Base-by-base conservation (phyloP, 2,113 vertebrate genomes). In the Gambusia holbrooki region DNA sequence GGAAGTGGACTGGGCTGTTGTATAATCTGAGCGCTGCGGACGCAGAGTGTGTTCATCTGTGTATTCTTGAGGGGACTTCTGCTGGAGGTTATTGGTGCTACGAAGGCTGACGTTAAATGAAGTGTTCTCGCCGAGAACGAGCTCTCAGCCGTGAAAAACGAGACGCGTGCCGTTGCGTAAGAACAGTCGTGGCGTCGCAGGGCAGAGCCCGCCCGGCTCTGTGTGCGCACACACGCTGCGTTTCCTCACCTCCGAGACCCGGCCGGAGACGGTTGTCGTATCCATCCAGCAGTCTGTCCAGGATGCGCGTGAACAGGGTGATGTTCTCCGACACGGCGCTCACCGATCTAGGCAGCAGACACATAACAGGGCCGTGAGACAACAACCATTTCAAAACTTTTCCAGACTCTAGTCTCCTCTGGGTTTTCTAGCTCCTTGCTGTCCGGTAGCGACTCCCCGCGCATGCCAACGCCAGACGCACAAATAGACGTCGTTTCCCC, bases 231-330 rank as follows among this genome's bases (percentile, higher is more conserved):
- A 51, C 42, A 40, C 13, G 5, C 12, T 69, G 7, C 10, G 5
- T 73, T 75, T 88, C 80, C 94, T 97, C 95, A 99, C 98, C 98
- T 95, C 97, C 98, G 62, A 99, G 94, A 93, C 98, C 98, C 83
- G 98, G 98, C 91, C 98, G 96, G 73, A 99, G 96, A 48, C 98
- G 97, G 94, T 99, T 99, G 94, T 99, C 98, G 54, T 99, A 99
- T 84, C 97, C 97, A 90, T 99, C 98, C 92, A 99, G 94, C 72
- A 99, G 96, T 92, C 97, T 96, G 95, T 99, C 98, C 90, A 99
- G 95, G 94, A 99, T 99, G 88, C 96, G 96, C 65, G 98, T 99
- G 88, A 99, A 99, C 92, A 98, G 95, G 87, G 98, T 99, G 91
- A 99, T 99, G 94, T 99, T 99, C 95, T 97, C 97, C 94, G 40